Base-by-base conservation (phyloP, 2,113 vertebrate species). In the Spea multiplicata region DNA sequence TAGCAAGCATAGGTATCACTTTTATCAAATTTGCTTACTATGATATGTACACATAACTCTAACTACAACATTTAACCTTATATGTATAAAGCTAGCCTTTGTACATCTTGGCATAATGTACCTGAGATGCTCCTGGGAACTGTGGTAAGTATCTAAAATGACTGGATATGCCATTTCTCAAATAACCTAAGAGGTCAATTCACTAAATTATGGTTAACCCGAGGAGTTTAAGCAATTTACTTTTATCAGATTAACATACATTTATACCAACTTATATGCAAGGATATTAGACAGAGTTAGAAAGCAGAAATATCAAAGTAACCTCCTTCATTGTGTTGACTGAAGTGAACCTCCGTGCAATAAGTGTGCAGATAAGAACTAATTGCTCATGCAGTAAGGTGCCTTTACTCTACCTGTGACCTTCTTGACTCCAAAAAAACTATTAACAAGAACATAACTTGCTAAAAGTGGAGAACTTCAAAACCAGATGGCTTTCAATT, bases 391-490 rank as follows among this genome's bases (percentile, higher is more conserved):
- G 84, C 84, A 85, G 83, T 81, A 88, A 53, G 83, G 81, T 85
- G 84, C 76, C 85, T 86, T 80, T 76, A 86, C 82, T 86, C 87
- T 86, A 84, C 84, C 85, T 83, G 83, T 84, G 87, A 88, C 87
- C 88, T 88, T 85, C 85, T 84, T 88, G 87, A 89, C 87, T 88
- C 83, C 75, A 3, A 83, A 30, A 80, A 85, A 88, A 81, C 86
- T 85, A 84, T 90, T 89, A 89, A 88, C 87, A 84, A 81, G 87
- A 86, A 81, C 81, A 86, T 82, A 86, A 87, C 83, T 86, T 86
- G 83, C 82, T 87, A 52, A 86, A 85, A 88, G 84, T 83, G 75
- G 83, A 84, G 53, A 85, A 84, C 86, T 86, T 88, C 81, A 87
- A 88, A 90, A 85, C 50, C 71, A 76, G 75, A 76, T 76, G 75